Percentiles rank a stretch among this genome's conserved stretches.
These are phyloP conservation scores for Lutjanus argentimaculatus DNA, from an alignment of 2,797 vertebrate genomes.

Conservation along the genomic window DNA sequence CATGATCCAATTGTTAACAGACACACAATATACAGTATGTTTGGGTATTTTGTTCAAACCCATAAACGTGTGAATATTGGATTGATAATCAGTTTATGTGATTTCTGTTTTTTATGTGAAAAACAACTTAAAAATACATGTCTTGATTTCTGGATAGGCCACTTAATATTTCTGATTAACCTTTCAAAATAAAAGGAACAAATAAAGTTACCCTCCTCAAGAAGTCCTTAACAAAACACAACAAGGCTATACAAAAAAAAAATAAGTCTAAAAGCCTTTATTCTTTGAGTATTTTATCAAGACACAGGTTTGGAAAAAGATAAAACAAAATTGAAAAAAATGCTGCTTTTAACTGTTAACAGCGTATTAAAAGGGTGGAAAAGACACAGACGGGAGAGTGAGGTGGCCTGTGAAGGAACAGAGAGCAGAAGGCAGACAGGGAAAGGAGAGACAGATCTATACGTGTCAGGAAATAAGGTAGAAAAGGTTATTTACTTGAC, in stretches of 20 bases:
- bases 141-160: background rate
- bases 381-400: slow-evolving; percentile 86
- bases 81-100: background rate
- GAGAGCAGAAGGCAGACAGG: slow-evolving; percentile 70
- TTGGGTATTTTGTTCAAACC: background rate
- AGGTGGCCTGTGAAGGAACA: slow-evolving; percentile 90
- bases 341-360: slow-evolving; percentile 85
- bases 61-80: background rate
- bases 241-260: background rate
- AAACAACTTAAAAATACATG: background rate
- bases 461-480: slow-evolving; percentile 99
- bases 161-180: slow-evolving; percentile 10
- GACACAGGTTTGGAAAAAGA: slow-evolving; percentile 35
- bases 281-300: slow-evolving; percentile 11
- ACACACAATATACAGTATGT: background rate
- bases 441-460: slow-evolving; percentile 92
- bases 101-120: background rate
- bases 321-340: slow-evolving; percentile 87
- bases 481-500: slow-evolving; percentile 99
- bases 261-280: background rate
- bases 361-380: slow-evolving; percentile 86
- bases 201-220: background rate
- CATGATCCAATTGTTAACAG: background rate
- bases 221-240: background rate
- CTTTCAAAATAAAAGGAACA: slow-evolving; percentile 9